A percentile compares a stretch with the other conserved stretches of the same genome.
phyloP scores from a whole-genome alignment of 2,113 vertebrate species.

The Pardalotus punctatus region DNA sequence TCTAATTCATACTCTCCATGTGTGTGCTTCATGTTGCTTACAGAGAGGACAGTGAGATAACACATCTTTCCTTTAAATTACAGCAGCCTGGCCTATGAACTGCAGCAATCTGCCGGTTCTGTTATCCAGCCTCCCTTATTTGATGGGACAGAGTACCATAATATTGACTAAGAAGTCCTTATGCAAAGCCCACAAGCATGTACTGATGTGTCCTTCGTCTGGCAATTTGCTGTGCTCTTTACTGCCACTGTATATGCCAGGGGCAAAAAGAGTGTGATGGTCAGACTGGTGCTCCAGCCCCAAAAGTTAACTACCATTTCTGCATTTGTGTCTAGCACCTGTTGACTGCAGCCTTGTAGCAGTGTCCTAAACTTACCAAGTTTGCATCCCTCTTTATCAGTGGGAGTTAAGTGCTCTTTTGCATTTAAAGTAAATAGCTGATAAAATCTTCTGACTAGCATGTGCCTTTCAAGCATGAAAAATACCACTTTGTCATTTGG shows the following conservation, averaged over 20 bases:
- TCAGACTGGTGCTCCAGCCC: neutral
- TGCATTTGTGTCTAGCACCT: neutral
- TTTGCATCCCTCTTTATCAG: neutral
- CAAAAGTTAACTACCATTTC: neutral
- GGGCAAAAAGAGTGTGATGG: accelerated
- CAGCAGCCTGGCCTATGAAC: neutral
- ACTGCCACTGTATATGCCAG: accelerated
- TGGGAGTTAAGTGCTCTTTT: neutral
- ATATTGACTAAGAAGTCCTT: neutral
- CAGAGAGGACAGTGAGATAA: neutral
- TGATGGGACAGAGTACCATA: neutral
- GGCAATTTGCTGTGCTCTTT: neutral
- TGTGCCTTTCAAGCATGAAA: conserved; percentile 5
- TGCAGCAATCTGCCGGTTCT: neutral
- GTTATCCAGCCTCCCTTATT: neutral
- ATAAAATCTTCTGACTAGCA: conserved; percentile 16
- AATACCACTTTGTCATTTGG: neutral
- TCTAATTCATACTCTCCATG: neutral
- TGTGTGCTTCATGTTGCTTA: neutral
- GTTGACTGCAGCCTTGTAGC: neutral
- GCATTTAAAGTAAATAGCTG: neutral
- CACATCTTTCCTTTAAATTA: neutral
- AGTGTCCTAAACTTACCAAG: neutral
- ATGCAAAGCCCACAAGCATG: neutral
- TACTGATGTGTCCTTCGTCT: neutral